Conservation (phyloP, 2,113 vertebrate genomes). For the Prolemur simus region DNA sequence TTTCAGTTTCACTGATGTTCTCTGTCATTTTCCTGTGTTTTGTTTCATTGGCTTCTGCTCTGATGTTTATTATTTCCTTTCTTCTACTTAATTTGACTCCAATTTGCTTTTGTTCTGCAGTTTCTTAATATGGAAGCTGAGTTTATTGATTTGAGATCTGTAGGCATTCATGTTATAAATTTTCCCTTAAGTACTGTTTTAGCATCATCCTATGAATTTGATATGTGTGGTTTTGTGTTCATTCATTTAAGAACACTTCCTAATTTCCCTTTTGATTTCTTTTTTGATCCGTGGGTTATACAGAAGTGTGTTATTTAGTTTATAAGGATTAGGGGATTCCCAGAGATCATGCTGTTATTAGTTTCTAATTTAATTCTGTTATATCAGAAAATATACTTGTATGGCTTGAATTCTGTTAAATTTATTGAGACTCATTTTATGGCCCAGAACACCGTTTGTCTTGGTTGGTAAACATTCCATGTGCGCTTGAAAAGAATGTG, state of each 20-base stretch:
- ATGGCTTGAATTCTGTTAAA: not conserved
- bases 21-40: not conserved
- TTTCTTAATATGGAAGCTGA: not conserved
- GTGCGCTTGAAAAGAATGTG: not conserved
- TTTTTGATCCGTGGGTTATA: not conserved
- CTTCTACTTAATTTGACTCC: not conserved
- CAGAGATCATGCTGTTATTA: not conserved
- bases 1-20: not conserved
- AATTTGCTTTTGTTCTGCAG: not conserved
- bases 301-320: not conserved
- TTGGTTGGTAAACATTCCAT: not conserved
- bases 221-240: not conserved
- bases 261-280: not conserved
- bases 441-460: not conserved
- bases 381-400: not conserved
- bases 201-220: not conserved
- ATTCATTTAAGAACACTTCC: not conserved
- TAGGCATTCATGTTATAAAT: not conserved
- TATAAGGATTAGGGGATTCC: not conserved
- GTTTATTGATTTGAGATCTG: not conserved
- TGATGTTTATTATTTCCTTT: not conserved
- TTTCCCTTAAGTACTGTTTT: not conserved
- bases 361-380: not conserved
- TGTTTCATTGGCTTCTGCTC: not conserved
- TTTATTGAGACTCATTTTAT: not conserved